Evolutionary conservation across 1,140 invertebrate genomes (phyloP).

Genomic region (Brachionus plicatilis): DNA sequence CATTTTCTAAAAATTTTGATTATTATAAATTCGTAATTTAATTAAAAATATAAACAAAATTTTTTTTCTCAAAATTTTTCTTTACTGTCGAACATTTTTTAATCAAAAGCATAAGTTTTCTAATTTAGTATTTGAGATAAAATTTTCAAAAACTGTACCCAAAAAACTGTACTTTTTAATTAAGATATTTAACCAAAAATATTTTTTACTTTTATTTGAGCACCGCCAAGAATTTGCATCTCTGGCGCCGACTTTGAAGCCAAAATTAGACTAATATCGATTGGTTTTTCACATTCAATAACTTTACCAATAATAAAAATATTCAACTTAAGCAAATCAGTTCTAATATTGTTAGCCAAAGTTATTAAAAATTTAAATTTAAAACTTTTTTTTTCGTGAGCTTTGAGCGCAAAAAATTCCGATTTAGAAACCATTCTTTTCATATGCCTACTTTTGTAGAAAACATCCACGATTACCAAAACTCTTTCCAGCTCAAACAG

Average conservation of each 20-base stretch:
- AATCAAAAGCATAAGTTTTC: background rate
- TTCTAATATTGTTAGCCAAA: background rate
- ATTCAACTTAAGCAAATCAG: background rate
- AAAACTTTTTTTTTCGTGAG: background rate
- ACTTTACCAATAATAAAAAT: slow-evolving; percentile 16
- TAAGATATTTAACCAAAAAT: background rate
- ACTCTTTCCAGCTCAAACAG: background rate
- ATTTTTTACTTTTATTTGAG: background rate
- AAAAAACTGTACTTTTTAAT: background rate
- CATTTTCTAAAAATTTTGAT: too few relatives aligned
- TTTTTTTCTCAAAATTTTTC: too few relatives aligned
- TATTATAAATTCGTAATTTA: background rate
- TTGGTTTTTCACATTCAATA: background rate
- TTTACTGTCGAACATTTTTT: background rate
- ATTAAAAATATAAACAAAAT: too few relatives aligned
- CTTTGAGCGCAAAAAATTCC: background rate
- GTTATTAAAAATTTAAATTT: slow-evolving; percentile 26
- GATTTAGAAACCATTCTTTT: slow-evolving; percentile 18
- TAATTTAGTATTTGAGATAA: background rate
- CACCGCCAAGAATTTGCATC: slow-evolving; percentile 16
- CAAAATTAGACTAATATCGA: background rate
- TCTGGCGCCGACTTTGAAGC: background rate
- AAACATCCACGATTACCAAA: background rate
- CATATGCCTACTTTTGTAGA: background rate
- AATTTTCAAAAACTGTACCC: background rate